Evolutionary conservation across 1,140 invertebrate species (phyloP), one percentile per base, ranked within the genome.

Genomic region (Zophobas atratus): DNA sequence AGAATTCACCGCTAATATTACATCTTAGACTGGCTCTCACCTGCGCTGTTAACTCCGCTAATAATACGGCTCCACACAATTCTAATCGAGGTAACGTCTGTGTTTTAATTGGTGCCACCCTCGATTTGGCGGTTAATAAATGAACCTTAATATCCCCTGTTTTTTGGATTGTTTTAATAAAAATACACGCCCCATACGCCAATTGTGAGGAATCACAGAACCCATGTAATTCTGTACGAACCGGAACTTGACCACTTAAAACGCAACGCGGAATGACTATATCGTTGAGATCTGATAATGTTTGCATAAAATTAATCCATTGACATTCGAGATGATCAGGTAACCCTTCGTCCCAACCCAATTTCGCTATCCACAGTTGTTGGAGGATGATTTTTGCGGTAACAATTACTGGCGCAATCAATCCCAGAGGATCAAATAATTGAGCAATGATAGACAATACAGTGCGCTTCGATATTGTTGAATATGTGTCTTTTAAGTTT

Each of bases 11-110:
- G 1, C 48, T 34, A 38, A 85, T 79, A 2, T 76, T 51, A 2
- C 82, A 51, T 5, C 78, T 55, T 35, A 86, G 77, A 1, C 78
- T 76, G 20, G 70, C 0, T 48, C 8, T 77, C 0, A 86, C 77
- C 53, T 84, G 77, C 32, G 80, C 34, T 32, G 86, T 36, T 49
- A 88, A 60, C 5, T 83, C 81, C 1, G 85, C 81, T 5, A 88
- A 73, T n/a, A 89, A 60, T 0, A 85, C 51, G 4, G 88, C 88
- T 3, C 84, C 88, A 60, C 81, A 84, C 32, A 90, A 79, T 81
- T 90, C 89, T 32, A 90, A 79, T 75, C 87, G 53, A 3, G 89
- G 88, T 32, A 90, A 83, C 6, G 86, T 85, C 0, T 77, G 63
- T 6, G 71, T 76, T 82, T 88, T 88, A 0, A 87, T 48, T 46